A percentile compares a stretch with the other conserved stretches of the same genome.
Conservation (phyloP, 2,113 vertebrate genomes). For the Mus pahari region DNA sequence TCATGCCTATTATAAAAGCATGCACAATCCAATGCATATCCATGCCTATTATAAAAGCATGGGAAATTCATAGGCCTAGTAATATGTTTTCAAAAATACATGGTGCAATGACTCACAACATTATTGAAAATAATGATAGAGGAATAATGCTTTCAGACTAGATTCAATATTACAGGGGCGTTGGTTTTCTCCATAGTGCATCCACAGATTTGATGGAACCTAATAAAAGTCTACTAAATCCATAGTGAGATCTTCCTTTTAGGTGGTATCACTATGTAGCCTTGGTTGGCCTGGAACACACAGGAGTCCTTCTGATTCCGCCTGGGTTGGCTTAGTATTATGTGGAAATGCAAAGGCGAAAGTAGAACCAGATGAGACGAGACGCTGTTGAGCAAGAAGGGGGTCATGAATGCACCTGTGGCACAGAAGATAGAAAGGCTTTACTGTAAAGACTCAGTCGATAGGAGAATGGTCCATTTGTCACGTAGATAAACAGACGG, state of each 20-base stretch:
- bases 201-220: background rate
- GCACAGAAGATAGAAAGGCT: background rate
- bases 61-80: slow-evolving; percentile 23
- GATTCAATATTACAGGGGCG: background rate
- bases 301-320: background rate
- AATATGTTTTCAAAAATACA: slow-evolving; percentile 8
- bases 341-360: background rate
- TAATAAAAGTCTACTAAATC: background rate
- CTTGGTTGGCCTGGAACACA: background rate
- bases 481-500: background rate
- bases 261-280: background rate
- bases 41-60: background rate
- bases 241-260: background rate
- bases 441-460: background rate
- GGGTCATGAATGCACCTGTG: background rate
- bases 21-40: background rate
- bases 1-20: background rate
- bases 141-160: background rate
- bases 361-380: background rate
- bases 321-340: background rate
- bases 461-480: background rate
- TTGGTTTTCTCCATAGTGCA: background rate
- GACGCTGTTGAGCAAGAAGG: background rate
- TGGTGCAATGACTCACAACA: slow-evolving; percentile 16
- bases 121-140: slow-evolving; percentile 19